Evolutionary conservation across 2,888 invertebrate species (phyloP).

Genomic region (Hirtodrosophila trivittata): DNA sequence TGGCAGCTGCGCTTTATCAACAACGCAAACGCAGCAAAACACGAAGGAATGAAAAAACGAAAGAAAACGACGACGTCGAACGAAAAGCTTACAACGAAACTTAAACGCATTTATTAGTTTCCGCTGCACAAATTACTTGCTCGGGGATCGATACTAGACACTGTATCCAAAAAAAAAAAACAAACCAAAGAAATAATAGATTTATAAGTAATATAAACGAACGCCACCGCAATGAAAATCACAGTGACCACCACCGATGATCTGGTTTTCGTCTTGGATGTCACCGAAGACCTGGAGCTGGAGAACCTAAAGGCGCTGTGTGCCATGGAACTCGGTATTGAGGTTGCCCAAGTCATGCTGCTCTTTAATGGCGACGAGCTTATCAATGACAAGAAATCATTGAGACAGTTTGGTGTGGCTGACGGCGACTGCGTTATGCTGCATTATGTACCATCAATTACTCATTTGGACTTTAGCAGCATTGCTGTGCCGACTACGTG

Average conservation of each 20-base stretch:
- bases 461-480: conserved; percentile 91
- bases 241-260: conserved; percentile 96
- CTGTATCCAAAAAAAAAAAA: conserved; percentile 27
- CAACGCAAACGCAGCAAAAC: conserved; percentile 44
- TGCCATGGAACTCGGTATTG: conserved; percentile 92
- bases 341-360: conserved; percentile 92
- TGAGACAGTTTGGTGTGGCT: conserved; percentile 92
- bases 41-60: too few species aligned
- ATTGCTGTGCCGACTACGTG: conserved; percentile 89
- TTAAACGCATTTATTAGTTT: conserved; percentile 60
- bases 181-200: conserved; percentile 6
- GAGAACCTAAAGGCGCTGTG: conserved; percentile 98
- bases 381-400: conserved; percentile 91
- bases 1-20: conserved; percentile 67
- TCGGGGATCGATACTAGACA: conserved; percentile 28
- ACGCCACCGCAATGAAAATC: conserved; percentile 89
- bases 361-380: conserved; percentile 94
- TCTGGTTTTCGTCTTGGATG: conserved; percentile 95
- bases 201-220: conserved; percentile 30
- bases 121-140: conserved; percentile 27
- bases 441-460: conserved; percentile 84
- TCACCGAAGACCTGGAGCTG: conserved; percentile 96
- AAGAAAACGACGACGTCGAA: conserved; percentile 16
- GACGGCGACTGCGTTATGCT: conserved; percentile 96
- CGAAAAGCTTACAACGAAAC: conserved; percentile 42